Evolutionary conservation across 2,797 vertebrate species (phyloP), one percentile per base, ranked within the genome.

Genomic region (Takifugu ocellatus): DNA sequence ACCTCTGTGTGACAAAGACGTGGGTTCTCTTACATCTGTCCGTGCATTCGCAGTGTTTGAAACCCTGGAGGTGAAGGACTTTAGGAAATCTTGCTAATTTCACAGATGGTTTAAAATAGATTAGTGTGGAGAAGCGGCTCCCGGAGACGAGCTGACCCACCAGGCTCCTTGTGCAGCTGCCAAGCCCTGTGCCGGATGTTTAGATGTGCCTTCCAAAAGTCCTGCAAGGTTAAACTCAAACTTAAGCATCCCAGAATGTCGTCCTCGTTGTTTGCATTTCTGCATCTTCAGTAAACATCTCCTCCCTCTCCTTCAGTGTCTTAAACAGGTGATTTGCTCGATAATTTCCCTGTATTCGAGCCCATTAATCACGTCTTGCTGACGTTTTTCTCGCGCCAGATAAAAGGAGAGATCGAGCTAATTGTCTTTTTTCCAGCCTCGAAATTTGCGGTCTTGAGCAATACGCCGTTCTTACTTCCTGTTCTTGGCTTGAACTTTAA

Each of bases 91-190:
- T 92, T 91, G 92, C 90, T 92, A 91, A 92, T 93, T 92, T 92
- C 91, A 92, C 91, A 93, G 92, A 92, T 92, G 92, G 91, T 92
- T 92, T 92, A 91, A 93, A 93, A 92, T 91, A 92, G 91, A 93
- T 93, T 93, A 93, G 92, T 90, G 88, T 79, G 84, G 90, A 90
- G 90, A 75, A 92, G 86, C 87, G 85, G 90, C 90, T 90, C 91
- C 87, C 89, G 64, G 90, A 91, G 91, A 91, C 89, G 88, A 76
- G 86, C 84, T 78, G 87, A 83, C 91, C 88, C 91, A 90, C 91
- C 91, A 92, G 92, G 92, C 86, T 91, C 85, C 88, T 88, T 88
- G 84, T 86, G 88, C 88, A 88, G 90, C 88, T 93, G 92, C 92
- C 92, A 93, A 90, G 89, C 79, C 79, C 85, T 63, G 82, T 66